Evolutionary conservation across 2,797 vertebrate genomes (phyloP).

Genomic region (Salmo trutta): DNA sequence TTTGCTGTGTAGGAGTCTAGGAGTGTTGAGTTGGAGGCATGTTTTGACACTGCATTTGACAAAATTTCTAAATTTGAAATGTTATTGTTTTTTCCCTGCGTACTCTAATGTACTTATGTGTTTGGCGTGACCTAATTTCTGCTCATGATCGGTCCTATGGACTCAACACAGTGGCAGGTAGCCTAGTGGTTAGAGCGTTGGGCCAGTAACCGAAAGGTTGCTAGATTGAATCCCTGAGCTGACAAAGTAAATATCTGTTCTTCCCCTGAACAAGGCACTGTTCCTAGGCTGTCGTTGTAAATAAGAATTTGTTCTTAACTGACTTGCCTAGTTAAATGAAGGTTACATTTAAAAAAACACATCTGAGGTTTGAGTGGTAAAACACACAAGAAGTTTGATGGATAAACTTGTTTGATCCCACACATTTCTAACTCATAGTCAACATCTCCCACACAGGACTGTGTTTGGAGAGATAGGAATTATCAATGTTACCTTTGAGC

Average conservation of each 20-base stretch:
- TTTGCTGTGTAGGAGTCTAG: too few relatives aligned
- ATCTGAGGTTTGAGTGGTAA: conserved; percentile 5
- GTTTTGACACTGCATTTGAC: neutral
- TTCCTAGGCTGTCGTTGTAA: too few relatives aligned
- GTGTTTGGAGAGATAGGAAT: conserved; percentile 73
- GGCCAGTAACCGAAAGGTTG: too few relatives aligned
- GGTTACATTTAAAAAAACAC: neutral
- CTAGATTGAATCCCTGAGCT: too few relatives aligned
- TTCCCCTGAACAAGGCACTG: too few relatives aligned
- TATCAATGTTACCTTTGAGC: conserved; percentile 89
- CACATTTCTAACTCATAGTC: conserved; percentile 22
- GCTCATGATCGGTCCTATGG: neutral
- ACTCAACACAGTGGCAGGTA: conserved; percentile 6
- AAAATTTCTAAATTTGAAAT: too few relatives aligned
- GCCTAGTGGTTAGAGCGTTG: too few relatives aligned
- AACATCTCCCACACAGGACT: conserved; percentile 47
- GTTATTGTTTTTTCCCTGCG: neutral
- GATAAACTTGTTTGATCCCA: conserved; percentile 51
- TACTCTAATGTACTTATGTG: neutral
- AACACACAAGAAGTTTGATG: conserved; percentile 55
- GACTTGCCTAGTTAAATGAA: too few relatives aligned
- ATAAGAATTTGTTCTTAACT: too few relatives aligned
- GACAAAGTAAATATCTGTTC: too few relatives aligned
- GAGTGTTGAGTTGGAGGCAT: neutral
- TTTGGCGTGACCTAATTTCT: neutral